Percentiles rank a stretch among this genome's conserved stretches.
These are phyloP conservation scores for Dasypogon diadema DNA, from an alignment of 2,888 invertebrate genomes.

Conservation along the genomic window DNA sequence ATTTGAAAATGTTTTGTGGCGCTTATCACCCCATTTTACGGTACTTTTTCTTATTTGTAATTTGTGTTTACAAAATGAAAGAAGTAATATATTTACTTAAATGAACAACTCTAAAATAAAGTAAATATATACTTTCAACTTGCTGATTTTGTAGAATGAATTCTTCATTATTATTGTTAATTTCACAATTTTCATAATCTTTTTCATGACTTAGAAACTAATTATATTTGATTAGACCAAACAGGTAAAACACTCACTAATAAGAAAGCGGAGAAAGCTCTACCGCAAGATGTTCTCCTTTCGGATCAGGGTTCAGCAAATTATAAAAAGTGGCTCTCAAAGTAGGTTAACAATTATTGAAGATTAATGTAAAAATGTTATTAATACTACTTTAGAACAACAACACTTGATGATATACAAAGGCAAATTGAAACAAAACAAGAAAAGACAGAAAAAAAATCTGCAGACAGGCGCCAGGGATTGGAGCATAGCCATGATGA, in stretches of 20 bases:
- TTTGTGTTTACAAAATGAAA: too few species aligned
- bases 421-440: constrained; percentile 70
- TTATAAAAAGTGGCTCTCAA: constrained; percentile 81
- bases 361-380: background rate
- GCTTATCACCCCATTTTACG: too few species aligned
- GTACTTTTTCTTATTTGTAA: too few species aligned
- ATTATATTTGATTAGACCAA: background rate
- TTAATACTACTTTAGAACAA: constrained; percentile 70
- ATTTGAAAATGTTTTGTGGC: too few species aligned
- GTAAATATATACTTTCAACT: too few species aligned
- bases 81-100: too few species aligned
- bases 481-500: constrained; percentile 66
- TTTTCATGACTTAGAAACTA: too few species aligned
- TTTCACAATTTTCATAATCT: too few species aligned
- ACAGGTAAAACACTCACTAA: background rate
- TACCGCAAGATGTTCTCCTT: constrained; percentile 71
- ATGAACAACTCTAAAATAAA: too few species aligned
- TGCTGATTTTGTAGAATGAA: too few species aligned
- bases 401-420: constrained; percentile 79
- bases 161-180: too few species aligned
- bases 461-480: constrained; percentile 57
- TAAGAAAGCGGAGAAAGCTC: constrained; percentile 49
- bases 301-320: constrained; percentile 79
- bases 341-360: constrained; percentile 69
- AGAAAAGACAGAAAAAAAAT: constrained; percentile 60